These are phyloP conservation scores for Anoplophora glabripennis DNA, from an alignment of 1,140 invertebrate species.

Conservation along the genomic window DNA sequence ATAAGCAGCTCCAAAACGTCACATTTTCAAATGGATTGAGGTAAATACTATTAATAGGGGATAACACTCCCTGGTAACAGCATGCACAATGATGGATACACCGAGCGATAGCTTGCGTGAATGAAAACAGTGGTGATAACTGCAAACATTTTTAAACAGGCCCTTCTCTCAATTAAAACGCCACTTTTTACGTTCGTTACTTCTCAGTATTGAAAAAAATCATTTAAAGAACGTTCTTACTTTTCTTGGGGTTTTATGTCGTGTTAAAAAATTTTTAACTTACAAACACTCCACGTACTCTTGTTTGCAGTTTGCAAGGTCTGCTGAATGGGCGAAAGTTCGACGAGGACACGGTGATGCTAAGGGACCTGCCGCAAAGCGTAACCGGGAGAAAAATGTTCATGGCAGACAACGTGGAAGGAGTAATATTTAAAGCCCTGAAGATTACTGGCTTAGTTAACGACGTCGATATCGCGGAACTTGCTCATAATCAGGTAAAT, in stretches of 20 bases:
- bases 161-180: too few species aligned
- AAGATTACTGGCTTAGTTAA: constrained; percentile 40
- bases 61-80: too few species aligned
- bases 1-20: constrained; percentile 30
- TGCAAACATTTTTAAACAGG: too few species aligned
- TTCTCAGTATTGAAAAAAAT: too few species aligned
- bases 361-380: constrained; percentile 33
- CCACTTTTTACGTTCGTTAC: too few species aligned
- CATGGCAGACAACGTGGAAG: background rate
- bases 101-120: too few species aligned
- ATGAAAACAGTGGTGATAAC: too few species aligned
- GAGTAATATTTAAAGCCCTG: constrained; percentile 31
- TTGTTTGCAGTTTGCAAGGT: constrained; percentile 27
- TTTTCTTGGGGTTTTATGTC: too few species aligned
- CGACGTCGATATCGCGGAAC: constrained; percentile 30
- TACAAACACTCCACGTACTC: background rate
- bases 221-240: too few species aligned
- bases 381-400: constrained; percentile 40
- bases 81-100: too few species aligned
- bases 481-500: constrained; percentile 36
- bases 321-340: constrained; percentile 33
- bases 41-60: constrained; percentile 21
- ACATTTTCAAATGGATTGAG: constrained; percentile 34
- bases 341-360: constrained; percentile 34
- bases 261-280: too few species aligned